Percentiles rank a stretch among this genome's conserved stretches.
Conservation (phyloP, 2,888 invertebrate species). For the Lithosia quadra region DNA sequence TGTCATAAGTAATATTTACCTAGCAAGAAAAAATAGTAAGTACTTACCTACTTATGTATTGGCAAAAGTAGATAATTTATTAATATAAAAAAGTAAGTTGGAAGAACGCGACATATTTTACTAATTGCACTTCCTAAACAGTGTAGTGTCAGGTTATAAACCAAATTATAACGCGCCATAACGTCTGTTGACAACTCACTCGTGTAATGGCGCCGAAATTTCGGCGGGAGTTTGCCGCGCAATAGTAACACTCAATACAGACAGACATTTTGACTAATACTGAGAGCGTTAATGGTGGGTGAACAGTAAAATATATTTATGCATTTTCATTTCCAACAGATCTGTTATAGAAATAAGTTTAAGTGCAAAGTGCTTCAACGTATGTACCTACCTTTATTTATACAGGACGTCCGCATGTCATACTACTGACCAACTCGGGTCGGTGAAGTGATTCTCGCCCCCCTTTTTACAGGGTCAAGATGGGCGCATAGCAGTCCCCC, state of each 20-base stretch:
- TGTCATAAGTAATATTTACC: neutral
- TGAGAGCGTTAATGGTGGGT: conserved; percentile 76
- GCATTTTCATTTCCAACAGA: conserved; percentile 62
- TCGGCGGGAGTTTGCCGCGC: conserved; percentile 73
- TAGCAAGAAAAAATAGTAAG: neutral
- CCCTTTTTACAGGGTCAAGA: no score
- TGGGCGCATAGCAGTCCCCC: no score
- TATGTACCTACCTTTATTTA: neutral
- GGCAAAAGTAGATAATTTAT: no score
- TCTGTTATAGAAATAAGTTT: conserved; percentile 5
- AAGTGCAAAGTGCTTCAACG: conserved; percentile 7
- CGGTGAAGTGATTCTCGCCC: no score
- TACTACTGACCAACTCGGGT: no score
- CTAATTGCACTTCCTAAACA: conserved; percentile 76
- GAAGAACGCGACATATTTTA: conserved; percentile 27
- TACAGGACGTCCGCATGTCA: no score
- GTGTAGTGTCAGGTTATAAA: conserved; percentile 82
- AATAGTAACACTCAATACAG: conserved; percentile 63
- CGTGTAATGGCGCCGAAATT: conserved; percentile 83
- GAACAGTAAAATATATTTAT: conserved; percentile 79
- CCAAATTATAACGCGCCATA: conserved; percentile 86
- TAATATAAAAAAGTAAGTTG: neutral
- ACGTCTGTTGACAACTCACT: conserved; percentile 80
- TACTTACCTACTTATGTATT: no score
- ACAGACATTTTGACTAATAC: conserved; percentile 71